phyloP scores from a whole-genome alignment of 2,888 invertebrate genomes.

The Acleris holmiana region DNA sequence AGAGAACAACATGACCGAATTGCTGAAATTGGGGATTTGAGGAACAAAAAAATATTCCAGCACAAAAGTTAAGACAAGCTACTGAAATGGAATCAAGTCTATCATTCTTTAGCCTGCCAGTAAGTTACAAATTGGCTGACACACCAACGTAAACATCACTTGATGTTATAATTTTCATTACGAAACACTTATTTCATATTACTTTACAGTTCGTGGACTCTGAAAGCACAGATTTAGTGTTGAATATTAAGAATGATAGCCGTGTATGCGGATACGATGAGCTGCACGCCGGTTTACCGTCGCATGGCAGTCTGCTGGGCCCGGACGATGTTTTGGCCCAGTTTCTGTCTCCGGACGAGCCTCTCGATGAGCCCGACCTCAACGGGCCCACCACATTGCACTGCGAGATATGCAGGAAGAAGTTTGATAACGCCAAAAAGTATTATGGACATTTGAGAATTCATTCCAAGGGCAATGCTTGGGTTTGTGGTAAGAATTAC shows the following conservation, averaged over 20 bases:
- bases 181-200: not conserved
- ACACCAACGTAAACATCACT: not conserved
- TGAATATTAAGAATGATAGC: constrained; percentile 50
- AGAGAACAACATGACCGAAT: too few species aligned
- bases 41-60: too few species aligned
- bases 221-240: constrained; percentile 58
- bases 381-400: constrained; percentile 75
- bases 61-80: too few species aligned
- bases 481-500: constrained; percentile 69
- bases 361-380: constrained; percentile 73
- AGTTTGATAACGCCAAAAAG: constrained; percentile 77
- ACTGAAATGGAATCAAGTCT: constrained; percentile 65
- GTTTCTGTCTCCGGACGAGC: constrained; percentile 71
- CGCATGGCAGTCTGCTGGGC: constrained; percentile 59
- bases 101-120: constrained; percentile 72
- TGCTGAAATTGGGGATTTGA: too few species aligned
- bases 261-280: constrained; percentile 62
- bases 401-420: constrained; percentile 75
- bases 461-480: constrained; percentile 75
- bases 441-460: constrained; percentile 78
- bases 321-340: constrained; percentile 74
- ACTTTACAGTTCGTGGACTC: constrained; percentile 67
- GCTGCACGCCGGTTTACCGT: constrained; percentile 56
- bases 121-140: constrained; percentile 49
- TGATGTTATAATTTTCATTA: constrained; percentile 12